Base-by-base conservation (phyloP, 1,140 invertebrate genomes). In the Conus ventricosus region DNA sequence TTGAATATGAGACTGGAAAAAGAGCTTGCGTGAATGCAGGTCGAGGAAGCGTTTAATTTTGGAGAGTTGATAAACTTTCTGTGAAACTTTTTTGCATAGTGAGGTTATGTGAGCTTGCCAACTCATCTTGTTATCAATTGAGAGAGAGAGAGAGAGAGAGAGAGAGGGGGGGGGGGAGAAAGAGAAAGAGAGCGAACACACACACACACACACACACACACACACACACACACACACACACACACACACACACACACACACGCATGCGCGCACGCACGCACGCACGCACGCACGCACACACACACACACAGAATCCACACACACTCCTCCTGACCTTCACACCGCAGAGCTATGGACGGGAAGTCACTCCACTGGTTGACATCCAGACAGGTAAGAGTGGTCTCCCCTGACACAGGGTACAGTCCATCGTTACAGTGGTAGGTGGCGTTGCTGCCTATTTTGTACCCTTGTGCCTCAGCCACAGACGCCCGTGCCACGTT, bases 171-270 rank as follows among this genome's bases (percentile, higher is more conserved):
- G n/a, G n/a, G n/a, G n/a, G n/a, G n/a, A n/a, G 39, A 39, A 3
- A 39, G 39, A 0, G 39, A 39, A 39, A 39, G 60, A 39, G 39
- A 39, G 39, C 39, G 39, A 39, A 39, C 67, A 71, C 67, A 71
- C 67, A 6, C 67, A 71, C 15, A 71, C 20, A 7, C 67, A 71
- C 17, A 20, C 67, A 71, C 5, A 20, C 67, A 71, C 67, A 20
- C 67, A 71, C 55, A 5, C 67, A 20, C 67, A 5, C 67, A 20
- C 67, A 5, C 67, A 20, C 67, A 20, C 67, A 20, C 15, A 23
- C 67, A 71, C 67, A 71, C 67, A 71, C 67, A 71, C 67, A 71
- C 67, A 71, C 67, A 71, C 67, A 71, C 67, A 71, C 67, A 71
- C 67, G 10, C 67, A 71, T 8, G 10, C 67, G 10, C 67, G 10